Percentiles rank a stretch among this genome's conserved stretches.
Conservation (phyloP, 2,888 invertebrate species). For the Chloroclystis v-ata region DNA sequence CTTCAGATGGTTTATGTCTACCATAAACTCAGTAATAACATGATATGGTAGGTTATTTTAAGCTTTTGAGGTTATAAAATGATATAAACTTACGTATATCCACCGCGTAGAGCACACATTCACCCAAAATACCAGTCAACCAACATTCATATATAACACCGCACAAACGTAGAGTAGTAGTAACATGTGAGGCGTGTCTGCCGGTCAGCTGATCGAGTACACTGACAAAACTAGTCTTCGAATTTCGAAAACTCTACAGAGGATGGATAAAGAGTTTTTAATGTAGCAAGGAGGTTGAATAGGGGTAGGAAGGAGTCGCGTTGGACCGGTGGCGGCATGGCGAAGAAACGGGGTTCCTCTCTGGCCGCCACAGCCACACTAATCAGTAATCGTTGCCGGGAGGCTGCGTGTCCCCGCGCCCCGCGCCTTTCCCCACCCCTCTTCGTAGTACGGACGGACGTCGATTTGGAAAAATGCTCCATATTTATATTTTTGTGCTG, state of each 20-base stretch:
- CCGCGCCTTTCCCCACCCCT: constrained; percentile 31
- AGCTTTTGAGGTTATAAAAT: not conserved
- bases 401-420: constrained; percentile 67
- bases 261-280: not conserved
- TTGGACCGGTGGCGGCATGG: constrained; percentile 56
- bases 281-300: constrained; percentile 7
- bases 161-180: constrained; percentile 64
- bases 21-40: no score
- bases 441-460: constrained; percentile 57
- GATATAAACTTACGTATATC: constrained; percentile 46
- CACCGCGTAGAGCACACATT: constrained; percentile 40
- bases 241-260: not conserved
- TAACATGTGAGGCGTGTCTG: constrained; percentile 61
- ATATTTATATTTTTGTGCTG: constrained; percentile 22
- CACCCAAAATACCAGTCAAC: constrained; percentile 52
- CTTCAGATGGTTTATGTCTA: no score
- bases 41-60: no score
- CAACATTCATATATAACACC: constrained; percentile 57
- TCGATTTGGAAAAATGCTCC: constrained; percentile 38
- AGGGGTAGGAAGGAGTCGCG: constrained; percentile 17
- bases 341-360: constrained; percentile 63
- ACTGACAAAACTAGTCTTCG: constrained; percentile 2
- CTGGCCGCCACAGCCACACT: constrained; percentile 75
- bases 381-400: constrained; percentile 79
- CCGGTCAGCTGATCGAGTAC: constrained; percentile 57